These are phyloP conservation scores for Hassar affinis DNA, from an alignment of 2,113 vertebrate genomes.

Conservation along the genomic window DNA sequence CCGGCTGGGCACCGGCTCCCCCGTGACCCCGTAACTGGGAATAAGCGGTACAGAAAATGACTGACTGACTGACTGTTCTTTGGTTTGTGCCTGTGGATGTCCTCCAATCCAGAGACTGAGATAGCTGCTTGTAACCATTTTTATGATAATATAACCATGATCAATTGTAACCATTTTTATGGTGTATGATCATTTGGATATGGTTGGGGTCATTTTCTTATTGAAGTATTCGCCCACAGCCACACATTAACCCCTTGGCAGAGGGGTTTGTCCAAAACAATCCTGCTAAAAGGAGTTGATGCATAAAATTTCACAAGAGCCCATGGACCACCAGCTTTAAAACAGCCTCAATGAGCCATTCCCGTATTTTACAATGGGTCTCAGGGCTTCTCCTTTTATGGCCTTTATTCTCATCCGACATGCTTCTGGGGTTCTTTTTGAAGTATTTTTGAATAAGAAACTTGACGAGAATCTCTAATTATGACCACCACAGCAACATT, in stretches of 20 bases:
- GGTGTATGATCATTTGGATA: background rate
- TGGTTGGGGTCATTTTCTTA: background rate
- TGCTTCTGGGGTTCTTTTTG: background rate
- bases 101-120: background rate
- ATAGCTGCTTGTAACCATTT: background rate
- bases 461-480: no score
- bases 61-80: no score
- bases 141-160: no score
- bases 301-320: background rate
- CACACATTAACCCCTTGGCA: background rate
- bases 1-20: no score
- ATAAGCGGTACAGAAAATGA: no score
- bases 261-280: background rate
- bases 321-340: background rate
- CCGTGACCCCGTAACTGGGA: no score
- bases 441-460: background rate
- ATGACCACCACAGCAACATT: no score
- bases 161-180: no score
- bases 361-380: background rate
- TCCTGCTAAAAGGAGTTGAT: background rate
- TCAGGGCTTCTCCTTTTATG: background rate
- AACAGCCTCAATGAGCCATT: background rate
- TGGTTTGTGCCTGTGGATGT: background rate
- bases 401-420: background rate
- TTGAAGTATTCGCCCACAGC: background rate